Evolutionary conservation across 2,797 vertebrate genomes (phyloP).

Genomic region (Melanotaenia trifasciata): DNA sequence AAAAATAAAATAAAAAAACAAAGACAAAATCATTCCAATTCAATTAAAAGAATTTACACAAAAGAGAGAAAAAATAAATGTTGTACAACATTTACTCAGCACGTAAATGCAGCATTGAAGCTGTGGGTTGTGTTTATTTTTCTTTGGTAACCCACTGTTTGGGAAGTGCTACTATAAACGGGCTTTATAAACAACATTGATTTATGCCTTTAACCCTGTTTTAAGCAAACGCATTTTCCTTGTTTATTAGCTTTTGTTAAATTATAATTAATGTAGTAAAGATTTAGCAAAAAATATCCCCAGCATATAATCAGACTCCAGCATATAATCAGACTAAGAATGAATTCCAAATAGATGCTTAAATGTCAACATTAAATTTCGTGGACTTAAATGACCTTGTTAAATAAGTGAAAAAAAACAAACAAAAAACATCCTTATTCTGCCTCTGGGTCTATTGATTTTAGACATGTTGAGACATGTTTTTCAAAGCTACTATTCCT

Average conservation of each 20-base stretch:
- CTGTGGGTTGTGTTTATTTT: slow-evolving; percentile 33
- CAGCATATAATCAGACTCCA: neutral
- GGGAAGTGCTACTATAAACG: slow-evolving; percentile 22
- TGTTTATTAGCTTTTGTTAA: slow-evolving; percentile 1
- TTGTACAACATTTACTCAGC: neutral
- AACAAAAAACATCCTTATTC: too few species aligned
- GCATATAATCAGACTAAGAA: neutral
- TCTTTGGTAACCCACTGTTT: slow-evolving; percentile 22
- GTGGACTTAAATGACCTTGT: neutral
- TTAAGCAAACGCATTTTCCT: neutral
- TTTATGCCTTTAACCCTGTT: neutral
- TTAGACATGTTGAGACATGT: slow-evolving; percentile 13
- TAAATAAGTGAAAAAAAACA: too few species aligned
- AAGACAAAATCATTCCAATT: neutral
- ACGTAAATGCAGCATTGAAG: slow-evolving; percentile 24
- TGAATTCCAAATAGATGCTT: too few species aligned
- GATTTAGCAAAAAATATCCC: neutral
- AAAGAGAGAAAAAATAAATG: neutral
- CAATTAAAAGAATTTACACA: too few species aligned
- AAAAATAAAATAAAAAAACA: too few species aligned
- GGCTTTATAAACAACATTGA: slow-evolving; percentile 10
- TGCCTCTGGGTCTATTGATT: neutral
- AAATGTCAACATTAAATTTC: too few species aligned
- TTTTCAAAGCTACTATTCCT: slow-evolving; percentile 38
- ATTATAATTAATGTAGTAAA: neutral